Conservation (phyloP, 2,888 invertebrate genomes). For the Mesoligia furuncula region DNA sequence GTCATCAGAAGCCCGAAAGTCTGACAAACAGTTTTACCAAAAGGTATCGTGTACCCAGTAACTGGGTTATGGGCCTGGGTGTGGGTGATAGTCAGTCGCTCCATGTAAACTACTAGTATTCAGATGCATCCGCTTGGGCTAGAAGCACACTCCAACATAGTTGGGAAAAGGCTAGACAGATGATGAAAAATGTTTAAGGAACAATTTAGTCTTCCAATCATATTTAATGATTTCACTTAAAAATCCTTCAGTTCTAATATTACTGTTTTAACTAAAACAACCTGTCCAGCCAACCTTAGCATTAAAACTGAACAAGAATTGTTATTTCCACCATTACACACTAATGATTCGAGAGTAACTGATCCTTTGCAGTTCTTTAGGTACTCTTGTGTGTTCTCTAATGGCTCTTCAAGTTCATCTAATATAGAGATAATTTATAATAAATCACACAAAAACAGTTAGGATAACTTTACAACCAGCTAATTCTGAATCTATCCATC, state of each 20-base stretch:
- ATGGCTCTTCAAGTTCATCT: background rate
- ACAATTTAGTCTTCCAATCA: conserved; percentile 1
- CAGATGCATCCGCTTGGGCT: no score
- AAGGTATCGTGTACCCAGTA: background rate
- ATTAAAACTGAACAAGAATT: conserved; percentile 26
- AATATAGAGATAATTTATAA: background rate
- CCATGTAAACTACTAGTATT: no score
- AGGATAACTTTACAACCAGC: no score
- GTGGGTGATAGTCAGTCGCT: no score
- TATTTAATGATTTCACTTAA: background rate
- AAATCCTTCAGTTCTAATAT: background rate
- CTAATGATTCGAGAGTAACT: conserved; percentile 8
- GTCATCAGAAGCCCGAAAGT: background rate
- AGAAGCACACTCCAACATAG: no score
- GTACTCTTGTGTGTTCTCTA: background rate
- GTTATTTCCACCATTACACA: conserved; percentile 26
- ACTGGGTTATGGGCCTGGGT: background rate
- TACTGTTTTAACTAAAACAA: background rate
- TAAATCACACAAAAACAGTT: no score
- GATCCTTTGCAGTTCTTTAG: background rate
- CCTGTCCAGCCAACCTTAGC: background rate
- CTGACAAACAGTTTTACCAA: background rate
- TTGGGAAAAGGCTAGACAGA: no score
- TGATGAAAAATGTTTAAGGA: no score
- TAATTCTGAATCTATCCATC: no score